These are phyloP conservation scores for Onthophagus sagittarius DNA, from an alignment of 2,888 invertebrate genomes.

Conservation along the genomic window DNA sequence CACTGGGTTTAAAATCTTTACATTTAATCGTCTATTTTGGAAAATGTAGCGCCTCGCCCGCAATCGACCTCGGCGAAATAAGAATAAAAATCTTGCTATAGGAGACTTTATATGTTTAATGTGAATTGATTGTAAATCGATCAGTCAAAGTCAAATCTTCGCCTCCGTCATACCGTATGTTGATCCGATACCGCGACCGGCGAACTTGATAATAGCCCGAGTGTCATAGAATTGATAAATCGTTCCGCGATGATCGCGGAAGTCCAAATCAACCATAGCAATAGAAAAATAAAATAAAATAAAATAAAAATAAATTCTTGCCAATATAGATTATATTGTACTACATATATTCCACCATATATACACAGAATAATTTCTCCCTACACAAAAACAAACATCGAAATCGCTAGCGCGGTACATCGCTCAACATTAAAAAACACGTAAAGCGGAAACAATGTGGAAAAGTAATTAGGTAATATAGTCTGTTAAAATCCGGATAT, in stretches of 20 bases:
- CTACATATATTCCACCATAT: not conserved
- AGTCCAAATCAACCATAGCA: not conserved
- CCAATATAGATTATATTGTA: not conserved
- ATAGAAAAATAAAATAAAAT: not conserved
- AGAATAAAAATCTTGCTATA: no score
- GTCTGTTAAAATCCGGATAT: no score
- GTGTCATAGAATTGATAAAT: not conserved
- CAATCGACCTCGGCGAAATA: no score
- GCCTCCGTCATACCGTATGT: not conserved
- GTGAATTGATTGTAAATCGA: not conserved
- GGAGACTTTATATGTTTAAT: no score
- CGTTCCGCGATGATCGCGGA: not conserved
- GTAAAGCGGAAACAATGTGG: conserved; percentile 1
- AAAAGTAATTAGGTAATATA: not conserved
- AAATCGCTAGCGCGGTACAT: not conserved
- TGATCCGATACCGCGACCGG: not conserved
- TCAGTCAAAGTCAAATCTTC: not conserved
- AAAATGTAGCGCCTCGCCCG: no score
- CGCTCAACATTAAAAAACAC: conserved; percentile 5
- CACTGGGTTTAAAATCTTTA: no score
- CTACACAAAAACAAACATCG: not conserved
- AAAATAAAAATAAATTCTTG: not conserved
- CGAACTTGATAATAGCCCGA: not conserved
- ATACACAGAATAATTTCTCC: not conserved
- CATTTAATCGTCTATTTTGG: no score